These are phyloP conservation scores for Clarias fuscus DNA, from an alignment of 2,797 vertebrate genomes.

Conservation along the genomic window DNA sequence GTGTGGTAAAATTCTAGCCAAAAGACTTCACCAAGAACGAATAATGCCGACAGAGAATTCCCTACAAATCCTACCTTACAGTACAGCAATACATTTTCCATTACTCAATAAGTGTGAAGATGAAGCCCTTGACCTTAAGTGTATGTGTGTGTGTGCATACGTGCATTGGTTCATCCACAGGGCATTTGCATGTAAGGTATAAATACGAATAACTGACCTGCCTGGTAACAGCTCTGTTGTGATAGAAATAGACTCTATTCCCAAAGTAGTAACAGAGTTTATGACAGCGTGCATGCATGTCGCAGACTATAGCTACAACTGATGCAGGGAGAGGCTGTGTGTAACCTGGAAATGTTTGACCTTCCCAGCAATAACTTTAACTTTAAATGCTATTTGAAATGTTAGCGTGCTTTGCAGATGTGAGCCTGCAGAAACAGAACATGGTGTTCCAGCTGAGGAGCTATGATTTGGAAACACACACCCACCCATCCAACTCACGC, in stretches of 20 bases:
- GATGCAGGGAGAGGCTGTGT: not conserved
- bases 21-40: slow-evolving; percentile 13
- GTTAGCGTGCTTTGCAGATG: not conserved
- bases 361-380: not conserved
- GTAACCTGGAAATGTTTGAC: not conserved
- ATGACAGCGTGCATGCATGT: not conserved
- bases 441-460: slow-evolving; percentile 15
- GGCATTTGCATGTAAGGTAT: slow-evolving; percentile 24
- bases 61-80: not conserved
- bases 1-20: not conserved
- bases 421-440: not conserved
- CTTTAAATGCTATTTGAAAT: not conserved
- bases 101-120: not conserved
- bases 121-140: not conserved
- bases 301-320: not conserved
- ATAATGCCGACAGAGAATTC: not conserved
- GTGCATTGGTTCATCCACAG: not conserved
- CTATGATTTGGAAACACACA: slow-evolving; percentile 5
- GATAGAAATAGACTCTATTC: slow-evolving; percentile 28
- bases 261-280: slow-evolving; percentile 1
- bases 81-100: not conserved
- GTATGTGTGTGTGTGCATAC: not conserved
- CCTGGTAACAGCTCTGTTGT: slow-evolving; percentile 38
- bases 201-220: slow-evolving; percentile 41
- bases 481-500: too few species aligned